Evolutionary conservation across 2,888 invertebrate species (phyloP), one percentile per base, ranked within the genome.

Genomic region (Belgica antarctica): DNA sequence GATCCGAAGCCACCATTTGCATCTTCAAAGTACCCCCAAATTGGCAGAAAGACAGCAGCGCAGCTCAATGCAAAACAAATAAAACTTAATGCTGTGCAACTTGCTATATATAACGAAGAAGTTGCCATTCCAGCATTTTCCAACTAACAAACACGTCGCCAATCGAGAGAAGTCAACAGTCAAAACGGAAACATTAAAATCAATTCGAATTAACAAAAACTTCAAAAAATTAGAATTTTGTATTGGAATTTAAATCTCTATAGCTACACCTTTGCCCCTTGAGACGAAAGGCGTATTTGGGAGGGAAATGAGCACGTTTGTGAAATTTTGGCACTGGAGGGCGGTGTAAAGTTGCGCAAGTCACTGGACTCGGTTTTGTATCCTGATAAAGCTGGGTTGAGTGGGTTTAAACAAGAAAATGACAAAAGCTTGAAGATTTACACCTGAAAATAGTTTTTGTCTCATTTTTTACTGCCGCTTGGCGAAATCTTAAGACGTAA

Each of bases 21-120:
- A 76, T 77, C 78, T 77, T 86, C 86, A 81, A 89, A 94, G 79
- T 91, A 88, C 72, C 92, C 94, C 93, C 94, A 94, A 76, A 89
- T 86, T 62, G 93, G 93, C 76, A 92, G 84, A 73, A 90, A 91
- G 66, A 92, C 87, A 65, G 92, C 90, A 52, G 90, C 87, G 71
- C 91, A 89, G 75, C 92, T 91, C 74, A 93, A 84, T 72, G 89
- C 87, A 77, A 92, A 89, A 77, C 90, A 89, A 74, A 89, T 83
- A 79, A 90, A 89, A 76, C 89, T 90, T 74, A 88, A 81, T 74
- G 85, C 82, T 72, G 87, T 87, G 27, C 62, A 34, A 28, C 19
- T 22, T 27, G 70, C 68, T 27, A 68, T 57, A 24, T 47, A 68
- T 19, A 68, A 34, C 31, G 68, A 68, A n/a, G 65, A 66, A 22